Evolutionary conservation across 2,113 vertebrate genomes (phyloP).

Genomic region (Heptranchias perlo): DNA sequence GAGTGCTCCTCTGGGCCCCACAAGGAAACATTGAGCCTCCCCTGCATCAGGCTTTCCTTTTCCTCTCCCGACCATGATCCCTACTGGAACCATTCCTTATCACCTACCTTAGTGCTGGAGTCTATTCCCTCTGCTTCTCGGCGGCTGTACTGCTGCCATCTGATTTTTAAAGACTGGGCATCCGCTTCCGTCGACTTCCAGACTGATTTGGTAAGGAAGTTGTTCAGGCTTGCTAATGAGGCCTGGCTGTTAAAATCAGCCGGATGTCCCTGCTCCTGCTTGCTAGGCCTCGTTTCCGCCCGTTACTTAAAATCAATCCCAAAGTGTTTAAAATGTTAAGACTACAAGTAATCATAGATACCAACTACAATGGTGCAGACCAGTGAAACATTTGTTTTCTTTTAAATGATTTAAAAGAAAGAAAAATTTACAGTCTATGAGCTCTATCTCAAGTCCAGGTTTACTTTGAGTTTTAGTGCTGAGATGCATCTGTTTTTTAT

Average conservation of each 20-base stretch:
- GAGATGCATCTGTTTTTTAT: background rate
- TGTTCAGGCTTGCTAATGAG: background rate
- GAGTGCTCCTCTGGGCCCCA: background rate
- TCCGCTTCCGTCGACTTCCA: background rate
- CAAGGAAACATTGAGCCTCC: background rate
- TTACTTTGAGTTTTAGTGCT: background rate
- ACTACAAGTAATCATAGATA: background rate
- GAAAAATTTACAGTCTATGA: background rate
- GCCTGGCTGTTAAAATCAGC: background rate
- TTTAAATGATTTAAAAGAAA: background rate
- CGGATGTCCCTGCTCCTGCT: background rate
- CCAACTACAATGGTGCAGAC: background rate
- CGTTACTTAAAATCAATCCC: background rate
- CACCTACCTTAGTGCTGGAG: background rate
- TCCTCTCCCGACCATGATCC: background rate
- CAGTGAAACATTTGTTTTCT: background rate
- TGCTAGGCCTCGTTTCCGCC: background rate
- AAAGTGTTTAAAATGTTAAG: background rate
- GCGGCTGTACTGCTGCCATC: background rate
- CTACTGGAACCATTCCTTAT: background rate
- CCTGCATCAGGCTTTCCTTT: background rate
- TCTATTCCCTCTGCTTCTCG: background rate
- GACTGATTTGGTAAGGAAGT: background rate
- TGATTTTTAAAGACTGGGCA: background rate
- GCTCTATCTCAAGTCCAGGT: background rate